Evolutionary conservation across 2,797 vertebrate genomes (phyloP).

Genomic region (Podargus strigoides): DNA sequence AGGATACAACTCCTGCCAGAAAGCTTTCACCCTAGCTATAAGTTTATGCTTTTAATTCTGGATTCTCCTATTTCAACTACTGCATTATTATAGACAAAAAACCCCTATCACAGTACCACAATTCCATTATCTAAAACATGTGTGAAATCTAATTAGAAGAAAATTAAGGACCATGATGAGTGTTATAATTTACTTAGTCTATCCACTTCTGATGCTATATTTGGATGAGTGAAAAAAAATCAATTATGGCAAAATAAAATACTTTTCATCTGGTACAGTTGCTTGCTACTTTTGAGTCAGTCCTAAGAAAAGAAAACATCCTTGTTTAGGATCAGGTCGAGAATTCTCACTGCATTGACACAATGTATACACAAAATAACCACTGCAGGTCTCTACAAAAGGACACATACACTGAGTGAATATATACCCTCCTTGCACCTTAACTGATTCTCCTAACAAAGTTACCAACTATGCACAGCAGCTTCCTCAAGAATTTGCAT

Average conservation of each 20-base stretch:
- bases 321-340: not conserved
- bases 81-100: not conserved
- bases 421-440: not conserved
- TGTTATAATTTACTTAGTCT: not conserved
- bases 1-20: not conserved
- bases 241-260: not conserved
- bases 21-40: not conserved
- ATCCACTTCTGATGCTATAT: not conserved
- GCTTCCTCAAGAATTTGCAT: not conserved
- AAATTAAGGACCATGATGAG: not conserved
- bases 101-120: not conserved
- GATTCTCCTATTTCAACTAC: not conserved
- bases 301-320: not conserved
- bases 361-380: not conserved
- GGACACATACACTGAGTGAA: not conserved
- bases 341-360: not conserved
- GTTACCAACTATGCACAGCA: accelerated
- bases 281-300: not conserved
- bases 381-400: not conserved
- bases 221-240: not conserved
- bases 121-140: not conserved
- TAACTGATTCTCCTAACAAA: not conserved
- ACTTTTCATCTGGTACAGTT: not conserved
- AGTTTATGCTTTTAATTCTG: not conserved
- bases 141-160: not conserved